Evolutionary conservation across 2,113 vertebrate genomes (phyloP), one percentile per base, ranked within the genome.

Genomic region (Madoqua kirkii): DNA sequence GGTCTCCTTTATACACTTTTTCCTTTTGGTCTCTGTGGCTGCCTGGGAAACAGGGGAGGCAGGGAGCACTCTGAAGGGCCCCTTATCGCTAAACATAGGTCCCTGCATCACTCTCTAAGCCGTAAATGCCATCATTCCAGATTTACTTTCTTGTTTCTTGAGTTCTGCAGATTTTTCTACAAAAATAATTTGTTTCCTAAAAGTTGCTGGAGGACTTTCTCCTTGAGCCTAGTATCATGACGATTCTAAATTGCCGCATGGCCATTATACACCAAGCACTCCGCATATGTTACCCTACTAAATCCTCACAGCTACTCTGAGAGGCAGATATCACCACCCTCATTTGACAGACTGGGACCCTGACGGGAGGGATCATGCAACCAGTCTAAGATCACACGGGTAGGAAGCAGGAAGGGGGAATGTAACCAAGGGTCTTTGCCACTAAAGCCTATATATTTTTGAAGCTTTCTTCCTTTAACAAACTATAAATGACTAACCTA

Each of bases 401-500:
- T 6, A 86, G n/a, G 40, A 88, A 62, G 52, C 29, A 91, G 57
- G 21, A 93, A 29, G 17, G 27, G 64, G 16, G 81, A 93, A 95
- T 76, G n/a, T 94, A 82, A 55, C 23, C 67, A 91, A 74, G 33
- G 31, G 40, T 74, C 48, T 76, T 52, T 33, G 90, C 78, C 45
- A 88, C 62, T 71, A 84, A 85, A 57, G 79, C 21, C 29, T 67
- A 0, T 76, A n/a, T 78, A 23, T 67, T 94, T 94, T 78, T 96
- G 82, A 91, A 91, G 23, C 17, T 59, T 96, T 87, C 40, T 89
- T 94, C 57, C 54, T 97, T 78, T 76, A 89, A 54, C 21, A 95
- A 96, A 97, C 89, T 95, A 94, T 93, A 98, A 97, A 98, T 78
- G 95, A 94, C 29, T 60, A 92, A 36, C 33, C 76, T 95, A 86